Conservation (phyloP, 2,113 vertebrate genomes). For the Gulo gulo region DNA sequence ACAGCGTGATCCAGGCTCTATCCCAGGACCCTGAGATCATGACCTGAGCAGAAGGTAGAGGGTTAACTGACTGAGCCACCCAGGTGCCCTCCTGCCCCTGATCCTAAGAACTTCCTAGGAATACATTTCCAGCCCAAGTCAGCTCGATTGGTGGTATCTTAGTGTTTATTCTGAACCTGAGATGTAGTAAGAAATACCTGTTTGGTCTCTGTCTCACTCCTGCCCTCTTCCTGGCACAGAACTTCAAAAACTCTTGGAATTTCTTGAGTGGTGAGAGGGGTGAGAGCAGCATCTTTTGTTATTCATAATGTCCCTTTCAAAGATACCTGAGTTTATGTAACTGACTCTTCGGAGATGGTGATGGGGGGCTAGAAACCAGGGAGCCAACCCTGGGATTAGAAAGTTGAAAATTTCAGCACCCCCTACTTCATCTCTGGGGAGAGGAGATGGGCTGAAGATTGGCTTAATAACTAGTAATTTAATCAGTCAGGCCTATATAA, state of each 20-base stretch:
- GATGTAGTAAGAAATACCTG: not conserved
- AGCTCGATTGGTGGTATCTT: not conserved
- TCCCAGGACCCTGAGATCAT: too few relatives aligned
- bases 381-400: not conserved
- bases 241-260: not conserved
- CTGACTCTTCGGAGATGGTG: not conserved
- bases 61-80: too few relatives aligned
- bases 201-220: not conserved
- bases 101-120: too few relatives aligned
- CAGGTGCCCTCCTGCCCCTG: too few relatives aligned
- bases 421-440: not conserved
- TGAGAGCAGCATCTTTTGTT: not conserved
- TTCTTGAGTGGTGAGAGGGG: not conserved
- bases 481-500: not conserved
- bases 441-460: not conserved
- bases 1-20: not conserved
- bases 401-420: not conserved
- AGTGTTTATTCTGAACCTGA: not conserved
- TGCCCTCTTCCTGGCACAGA: not conserved
- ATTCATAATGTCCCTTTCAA: not conserved
- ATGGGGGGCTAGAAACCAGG: not conserved
- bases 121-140: too few relatives aligned
- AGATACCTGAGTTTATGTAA: not conserved
- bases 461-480: not conserved
- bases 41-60: too few relatives aligned